A percentile compares a stretch with the other conserved stretches of the same genome.
phyloP scores from a whole-genome alignment of 2,888 invertebrate species.

The Cheiracanthium punctorium region DNA sequence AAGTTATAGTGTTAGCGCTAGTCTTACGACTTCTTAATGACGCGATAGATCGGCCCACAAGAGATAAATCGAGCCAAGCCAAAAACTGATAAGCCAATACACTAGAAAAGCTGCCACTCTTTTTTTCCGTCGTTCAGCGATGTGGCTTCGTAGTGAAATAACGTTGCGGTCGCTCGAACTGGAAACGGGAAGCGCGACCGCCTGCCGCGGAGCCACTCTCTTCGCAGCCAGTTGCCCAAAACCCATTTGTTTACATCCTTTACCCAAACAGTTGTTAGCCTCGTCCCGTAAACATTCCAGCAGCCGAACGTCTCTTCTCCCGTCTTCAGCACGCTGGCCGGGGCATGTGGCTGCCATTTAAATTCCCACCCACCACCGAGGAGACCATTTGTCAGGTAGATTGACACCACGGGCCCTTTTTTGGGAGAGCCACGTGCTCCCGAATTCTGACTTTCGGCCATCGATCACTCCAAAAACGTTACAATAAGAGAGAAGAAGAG shows the following conservation, averaged over 20 bases:
- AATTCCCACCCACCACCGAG: neutral
- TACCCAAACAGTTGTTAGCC: constrained; percentile 56
- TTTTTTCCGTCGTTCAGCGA: too few species aligned
- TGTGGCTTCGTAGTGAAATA: too few species aligned
- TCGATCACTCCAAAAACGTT: constrained; percentile 55
- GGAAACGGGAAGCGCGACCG: neutral
- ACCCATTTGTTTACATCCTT: constrained; percentile 47
- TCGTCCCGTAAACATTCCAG: constrained; percentile 35
- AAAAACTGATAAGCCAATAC: too few species aligned
- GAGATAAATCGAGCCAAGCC: too few species aligned
- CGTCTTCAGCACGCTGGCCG: neutral
- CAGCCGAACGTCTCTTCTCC: neutral
- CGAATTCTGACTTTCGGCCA: constrained; percentile 40
- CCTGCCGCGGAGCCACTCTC: constrained; percentile 12
- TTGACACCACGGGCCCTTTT: too few species aligned
- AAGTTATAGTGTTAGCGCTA: too few species aligned
- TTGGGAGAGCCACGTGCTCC: constrained; percentile 59
- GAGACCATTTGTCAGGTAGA: constrained; percentile 69
- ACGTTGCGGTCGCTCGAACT: too few species aligned
- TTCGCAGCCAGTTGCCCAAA: constrained; percentile 42
- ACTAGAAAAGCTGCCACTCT: too few species aligned
- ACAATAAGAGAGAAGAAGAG: constrained; percentile 48
- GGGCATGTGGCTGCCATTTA: constrained; percentile 63
- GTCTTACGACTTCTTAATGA: too few species aligned
- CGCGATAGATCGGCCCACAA: too few species aligned